Evolutionary conservation across 2,113 vertebrate species (phyloP).

Genomic region (Callospermophilus lateralis): DNA sequence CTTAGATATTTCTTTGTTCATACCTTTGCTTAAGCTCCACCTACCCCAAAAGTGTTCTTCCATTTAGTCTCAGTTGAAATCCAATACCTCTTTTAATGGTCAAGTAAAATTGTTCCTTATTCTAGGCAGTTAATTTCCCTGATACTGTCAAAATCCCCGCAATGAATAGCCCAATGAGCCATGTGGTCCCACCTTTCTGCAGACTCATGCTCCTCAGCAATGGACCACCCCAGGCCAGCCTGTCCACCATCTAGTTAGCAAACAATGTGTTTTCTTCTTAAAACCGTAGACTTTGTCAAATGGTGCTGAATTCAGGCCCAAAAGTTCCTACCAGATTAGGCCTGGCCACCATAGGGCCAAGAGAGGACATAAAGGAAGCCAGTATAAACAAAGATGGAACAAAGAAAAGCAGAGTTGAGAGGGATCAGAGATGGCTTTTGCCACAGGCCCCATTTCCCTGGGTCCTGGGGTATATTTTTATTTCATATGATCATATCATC

Average conservation of each 20-base stretch:
- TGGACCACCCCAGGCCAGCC: background rate
- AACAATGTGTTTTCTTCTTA: background rate
- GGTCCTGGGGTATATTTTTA: background rate
- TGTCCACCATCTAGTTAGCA: background rate
- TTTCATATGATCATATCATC: background rate
- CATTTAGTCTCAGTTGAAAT: background rate
- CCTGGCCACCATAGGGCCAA: background rate
- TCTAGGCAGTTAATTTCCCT: background rate
- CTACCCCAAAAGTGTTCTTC: background rate
- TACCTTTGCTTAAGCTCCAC: background rate
- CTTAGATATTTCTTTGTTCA: background rate
- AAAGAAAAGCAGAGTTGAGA: background rate
- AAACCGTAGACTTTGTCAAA: background rate
- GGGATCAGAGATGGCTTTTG: background rate
- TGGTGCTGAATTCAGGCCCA: background rate
- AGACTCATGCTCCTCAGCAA: background rate
- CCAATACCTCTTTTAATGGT: background rate
- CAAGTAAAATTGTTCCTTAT: background rate
- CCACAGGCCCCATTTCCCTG: background rate
- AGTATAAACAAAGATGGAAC: background rate
- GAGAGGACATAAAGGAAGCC: background rate
- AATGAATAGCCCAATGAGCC: background rate
- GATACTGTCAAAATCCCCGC: background rate
- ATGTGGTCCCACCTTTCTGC: background rate
- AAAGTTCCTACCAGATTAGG: background rate